Base-by-base conservation (phyloP, 2,113 vertebrate species). In the Xiphophorus hellerii region DNA sequence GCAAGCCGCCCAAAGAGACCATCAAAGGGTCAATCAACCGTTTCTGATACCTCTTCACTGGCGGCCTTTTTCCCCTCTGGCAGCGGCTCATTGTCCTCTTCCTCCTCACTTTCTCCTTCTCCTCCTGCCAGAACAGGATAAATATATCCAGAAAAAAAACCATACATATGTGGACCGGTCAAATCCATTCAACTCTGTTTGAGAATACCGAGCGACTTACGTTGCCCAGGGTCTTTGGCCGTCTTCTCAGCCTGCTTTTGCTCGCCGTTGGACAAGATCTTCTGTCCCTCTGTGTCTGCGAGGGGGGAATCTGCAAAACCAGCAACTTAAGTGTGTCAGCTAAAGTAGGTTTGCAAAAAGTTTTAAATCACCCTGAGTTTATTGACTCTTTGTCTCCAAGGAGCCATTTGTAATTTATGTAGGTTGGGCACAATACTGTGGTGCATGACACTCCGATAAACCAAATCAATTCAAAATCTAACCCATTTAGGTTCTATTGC, bases 81-180 rank as follows among this genome's bases (percentile, higher is more conserved):
- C 27, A 83, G 77, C 0, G 93, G 80, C 39, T 97, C 97, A 2
- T 97, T 96, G 5, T 97, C 96, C 30, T 97, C 96, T 0, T 97
- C 97, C 0, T 97, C 96, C 29, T 97, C 96, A 8, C 96, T 97
- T 22, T 97, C 96, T 1, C 93, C 95, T 63, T 97, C 96, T 1
- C 94, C 96, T 35, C 95, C 95, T 93, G 95, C 86, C 64, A 64
- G 15, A 62, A 44, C 9, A 22, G 2, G 11, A 58, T 12, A 78
- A 48, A 73, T 28, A 30, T 1, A 60, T 15, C 0, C 37, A 33
- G 63, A 69, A 63, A 61, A 11, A 33, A 37, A 37, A 37, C 3
- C 20, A 14, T 2, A 31, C 10, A 11, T 13, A 10, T 31, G 33
- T 11, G 17, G 3, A 29, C 69, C 29, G 4, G 28, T 20, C 42